These are phyloP conservation scores for Sphaerodactylus townsendi DNA, from an alignment of 2,113 vertebrate genomes.

Conservation along the genomic window DNA sequence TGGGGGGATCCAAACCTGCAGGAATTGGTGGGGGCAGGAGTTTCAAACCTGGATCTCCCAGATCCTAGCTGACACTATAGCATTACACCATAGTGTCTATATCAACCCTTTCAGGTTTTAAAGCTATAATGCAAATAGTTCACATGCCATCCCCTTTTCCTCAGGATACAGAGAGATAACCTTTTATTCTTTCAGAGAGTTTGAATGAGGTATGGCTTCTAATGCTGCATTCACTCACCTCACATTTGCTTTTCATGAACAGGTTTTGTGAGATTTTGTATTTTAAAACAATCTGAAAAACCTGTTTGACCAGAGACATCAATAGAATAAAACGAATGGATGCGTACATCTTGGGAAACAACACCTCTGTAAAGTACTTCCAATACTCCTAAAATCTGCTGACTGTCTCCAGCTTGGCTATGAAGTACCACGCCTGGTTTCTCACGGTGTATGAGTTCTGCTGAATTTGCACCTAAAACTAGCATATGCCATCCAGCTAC, in stretches of 20 bases:
- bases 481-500: background rate
- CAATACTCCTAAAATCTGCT: background rate
- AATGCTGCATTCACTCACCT: background rate
- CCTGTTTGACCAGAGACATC: background rate
- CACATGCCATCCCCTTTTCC: background rate
- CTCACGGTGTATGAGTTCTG: background rate
- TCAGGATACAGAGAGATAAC: background rate
- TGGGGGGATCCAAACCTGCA: no score
- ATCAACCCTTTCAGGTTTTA: background rate
- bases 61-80: no score
- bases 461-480: background rate
- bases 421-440: background rate
- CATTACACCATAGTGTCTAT: background rate
- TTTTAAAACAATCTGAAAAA: background rate
- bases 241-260: background rate
- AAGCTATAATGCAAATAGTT: background rate
- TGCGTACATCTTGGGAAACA: background rate
- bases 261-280: background rate
- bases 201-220: background rate
- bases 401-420: background rate
- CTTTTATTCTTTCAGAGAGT: background rate
- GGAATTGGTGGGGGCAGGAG: no score
- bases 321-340: background rate
- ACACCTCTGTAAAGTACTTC: background rate
- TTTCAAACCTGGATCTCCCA: no score